phyloP scores from a whole-genome alignment of 1,140 invertebrate species.

The Penaeus japonicus region DNA sequence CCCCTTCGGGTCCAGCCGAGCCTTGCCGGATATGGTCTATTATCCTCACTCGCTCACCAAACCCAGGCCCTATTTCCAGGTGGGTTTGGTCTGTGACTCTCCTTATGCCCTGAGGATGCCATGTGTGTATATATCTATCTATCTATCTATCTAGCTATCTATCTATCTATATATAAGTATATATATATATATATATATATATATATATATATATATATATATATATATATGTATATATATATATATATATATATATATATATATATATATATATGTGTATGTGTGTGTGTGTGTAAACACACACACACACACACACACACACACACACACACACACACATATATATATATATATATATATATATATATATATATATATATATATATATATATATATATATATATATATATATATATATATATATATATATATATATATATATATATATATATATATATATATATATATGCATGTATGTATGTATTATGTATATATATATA shows the following conservation, averaged over 20 bases:
- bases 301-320: neutral
- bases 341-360: constrained; percentile 7
- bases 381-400: neutral
- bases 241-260: neutral
- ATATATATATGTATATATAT: constrained; percentile 17
- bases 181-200: constrained; percentile 21
- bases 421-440: constrained; percentile 27
- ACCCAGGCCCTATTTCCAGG: constrained; percentile 9
- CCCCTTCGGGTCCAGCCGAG: constrained; percentile 23
- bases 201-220: constrained; percentile 18
- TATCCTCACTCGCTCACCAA: constrained; percentile 44
- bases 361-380: constrained; percentile 27
- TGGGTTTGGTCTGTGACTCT: too few species aligned
- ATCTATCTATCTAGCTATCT: neutral
- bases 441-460: neutral
- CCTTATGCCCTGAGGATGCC: too few species aligned
- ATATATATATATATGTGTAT: neutral
- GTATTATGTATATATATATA: neutral
- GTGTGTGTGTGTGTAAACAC: neutral
- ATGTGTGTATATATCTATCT: neutral
- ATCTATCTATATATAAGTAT: neutral
- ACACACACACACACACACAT: neutral
- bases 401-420: constrained; percentile 27
- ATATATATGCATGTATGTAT: neutral
- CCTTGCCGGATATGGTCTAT: constrained; percentile 30